Conservation (phyloP, 2,888 invertebrate genomes). For the Agrilus mali region DNA sequence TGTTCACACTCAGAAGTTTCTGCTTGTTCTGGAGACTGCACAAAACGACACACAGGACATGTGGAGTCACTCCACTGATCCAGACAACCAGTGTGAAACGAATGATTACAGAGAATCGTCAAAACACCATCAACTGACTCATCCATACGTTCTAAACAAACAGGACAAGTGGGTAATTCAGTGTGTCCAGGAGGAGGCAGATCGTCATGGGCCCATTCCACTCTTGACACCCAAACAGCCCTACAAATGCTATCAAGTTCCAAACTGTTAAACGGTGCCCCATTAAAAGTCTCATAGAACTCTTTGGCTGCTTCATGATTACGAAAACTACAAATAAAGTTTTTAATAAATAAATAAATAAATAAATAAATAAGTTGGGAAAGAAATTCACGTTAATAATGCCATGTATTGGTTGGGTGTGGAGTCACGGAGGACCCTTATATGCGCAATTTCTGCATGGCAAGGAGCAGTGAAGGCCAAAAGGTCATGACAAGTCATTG, state of each 20-base stretch:
- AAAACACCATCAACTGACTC: slow-evolving; percentile 96
- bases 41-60: slow-evolving; percentile 90
- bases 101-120: slow-evolving; percentile 96
- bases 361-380: slow-evolving; percentile 6
- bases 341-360: background rate
- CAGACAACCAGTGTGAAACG: slow-evolving; percentile 92
- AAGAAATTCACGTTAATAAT: slow-evolving; percentile 60
- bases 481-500: slow-evolving; percentile 85
- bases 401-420: slow-evolving; percentile 97
- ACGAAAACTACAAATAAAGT: slow-evolving; percentile 42
- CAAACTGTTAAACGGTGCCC: slow-evolving; percentile 82
- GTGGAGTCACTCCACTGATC: slow-evolving; percentile 95
- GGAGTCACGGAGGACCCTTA: slow-evolving; percentile 83
- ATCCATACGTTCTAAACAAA: slow-evolving; percentile 92
- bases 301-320: slow-evolving; percentile 70
- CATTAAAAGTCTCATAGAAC: slow-evolving; percentile 89
- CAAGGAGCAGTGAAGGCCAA: slow-evolving; percentile 90
- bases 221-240: slow-evolving; percentile 87
- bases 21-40: slow-evolving; percentile 43
- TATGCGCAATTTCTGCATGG: slow-evolving; percentile 77
- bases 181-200: slow-evolving; percentile 61
- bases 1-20: slow-evolving; percentile 47
- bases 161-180: slow-evolving; percentile 94
- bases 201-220: slow-evolving; percentile 76
- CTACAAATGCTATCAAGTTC: slow-evolving; percentile 88